Base-by-base conservation (phyloP, 1,140 invertebrate genomes). In the Cephus cinctus region DNA sequence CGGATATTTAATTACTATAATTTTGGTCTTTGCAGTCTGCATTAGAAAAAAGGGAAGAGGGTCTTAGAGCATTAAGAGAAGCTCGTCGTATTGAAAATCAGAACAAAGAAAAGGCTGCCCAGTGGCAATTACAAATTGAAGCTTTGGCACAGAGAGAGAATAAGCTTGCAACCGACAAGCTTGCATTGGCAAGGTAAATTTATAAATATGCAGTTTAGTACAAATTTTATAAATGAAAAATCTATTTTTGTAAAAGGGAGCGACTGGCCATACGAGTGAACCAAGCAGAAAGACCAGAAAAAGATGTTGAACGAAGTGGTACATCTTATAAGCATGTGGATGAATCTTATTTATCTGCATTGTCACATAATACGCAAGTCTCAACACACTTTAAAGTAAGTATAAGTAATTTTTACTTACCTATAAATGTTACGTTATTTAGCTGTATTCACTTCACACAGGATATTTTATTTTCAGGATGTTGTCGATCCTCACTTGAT, bases 21-120 rank as follows among this genome's bases (percentile, higher is more conserved):
- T 27, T 48, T 8, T 20, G 20, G 9, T 25, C 38, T 15, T 43
- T 21, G 9, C 30, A 73, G 64, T 55, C 61, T 22, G 59, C 71
- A 21, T 12, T 75, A 23, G 20, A 18, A 5, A 76, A 71, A 57
- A 66, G 59, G 14, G 64, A 73, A 3, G 72, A 76, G 61, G 72
- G 70, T 16, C 20, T 67, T 2, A 56, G 49, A 50, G 67, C 67
- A 22, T 45, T 76, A 18, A 62, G 61, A 51, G 61, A 71, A 44
- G 73, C 65, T 47, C 62, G 43, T 44, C 43, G 56, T 15, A 55
- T 76, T 5, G 66, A 76, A 53, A 57, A 65, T 50, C 59, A 59
- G 11, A 63, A 69, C 23, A 71, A 71, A 44, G 60, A 66, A 44
- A 66, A 62, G 47, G 50, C 70, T 5, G 54, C 48, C 16, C 39